phyloP scores from a whole-genome alignment of 2,113 vertebrate genomes.

The Brachypodius melanocephalos region DNA sequence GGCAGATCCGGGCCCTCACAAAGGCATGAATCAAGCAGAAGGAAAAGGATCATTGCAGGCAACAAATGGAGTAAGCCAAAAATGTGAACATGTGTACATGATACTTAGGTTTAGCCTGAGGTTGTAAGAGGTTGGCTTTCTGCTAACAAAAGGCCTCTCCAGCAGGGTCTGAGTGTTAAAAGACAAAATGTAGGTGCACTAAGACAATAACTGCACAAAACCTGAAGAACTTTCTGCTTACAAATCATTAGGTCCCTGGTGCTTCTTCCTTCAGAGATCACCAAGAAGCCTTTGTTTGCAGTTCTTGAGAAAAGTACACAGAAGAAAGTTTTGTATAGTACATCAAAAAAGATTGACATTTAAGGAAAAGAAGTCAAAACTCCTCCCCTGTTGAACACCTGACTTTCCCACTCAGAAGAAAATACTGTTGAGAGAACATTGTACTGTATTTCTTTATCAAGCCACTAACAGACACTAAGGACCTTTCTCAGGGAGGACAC shows the following conservation, averaged over 20 bases:
- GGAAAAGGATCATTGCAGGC: neutral
- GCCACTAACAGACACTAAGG: neutral
- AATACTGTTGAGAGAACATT: neutral
- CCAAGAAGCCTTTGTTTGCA: neutral
- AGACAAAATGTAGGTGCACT: neutral
- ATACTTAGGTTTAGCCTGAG: neutral
- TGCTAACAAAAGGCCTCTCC: neutral
- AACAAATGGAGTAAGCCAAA: neutral
- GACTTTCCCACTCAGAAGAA: neutral
- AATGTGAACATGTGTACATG: neutral
- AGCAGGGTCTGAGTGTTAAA: neutral
- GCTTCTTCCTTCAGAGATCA: neutral
- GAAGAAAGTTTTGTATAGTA: neutral
- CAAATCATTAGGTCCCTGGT: neutral
- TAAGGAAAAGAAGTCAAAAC: neutral
- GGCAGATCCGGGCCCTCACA: neutral
- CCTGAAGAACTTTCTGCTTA: neutral
- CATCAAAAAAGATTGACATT: neutral
- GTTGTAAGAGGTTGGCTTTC: neutral
- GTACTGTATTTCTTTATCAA: neutral
- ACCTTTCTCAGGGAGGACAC: neutral
- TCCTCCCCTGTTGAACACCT: neutral
- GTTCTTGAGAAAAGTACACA: neutral
- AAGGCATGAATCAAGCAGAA: neutral
- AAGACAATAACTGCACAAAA: neutral